Evolutionary conservation across 2,888 invertebrate genomes (phyloP), one percentile per base, ranked within the genome.

Genomic region (Cepaea hortensis): DNA sequence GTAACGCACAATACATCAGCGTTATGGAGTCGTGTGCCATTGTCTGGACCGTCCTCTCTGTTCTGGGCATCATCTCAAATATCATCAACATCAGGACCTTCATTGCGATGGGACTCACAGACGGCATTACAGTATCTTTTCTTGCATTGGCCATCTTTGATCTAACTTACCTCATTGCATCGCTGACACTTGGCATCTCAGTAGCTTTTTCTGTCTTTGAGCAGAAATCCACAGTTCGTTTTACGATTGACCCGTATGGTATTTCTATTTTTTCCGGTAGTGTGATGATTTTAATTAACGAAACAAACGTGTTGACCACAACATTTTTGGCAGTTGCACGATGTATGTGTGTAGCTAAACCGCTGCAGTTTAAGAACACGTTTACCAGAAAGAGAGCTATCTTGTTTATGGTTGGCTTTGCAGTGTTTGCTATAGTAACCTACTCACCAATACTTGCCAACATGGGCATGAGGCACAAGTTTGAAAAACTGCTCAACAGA

Each of bases 11-110:
- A 23, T 77, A 77, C 55, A 77, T 77, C 55, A 77, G n/a, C n/a
- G 77, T 77, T 3, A 77, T 77, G 77, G 77, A 77, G 9, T 77
- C 77, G n/a, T 77, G 77, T n/a, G 20, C 77, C 9, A 13, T 77
- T 5, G 46, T 77, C 3, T 77, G 77, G 77, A 77, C 77, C 23
- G n/a, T 77, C 9, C n/a, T 77, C 3, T 77, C 77, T 1, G 20
- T 77, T n/a, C 3, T 77, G 55, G 77, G 77, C 55, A n/a, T 77
- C 9, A 77, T 77, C 18, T 77, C 77, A n/a, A 77, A 77, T n/a
- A n/a, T 77, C 50, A 77, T 77, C n/a, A 77, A 77, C 81, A 85
- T 85, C 70, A 79, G 23, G 15, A 72, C 68, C 0, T 85, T 85
- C n/a, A n/a, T 79, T 50, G 23, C 79, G 9, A 81, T 81, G 81